Base-by-base conservation (phyloP, 2,113 vertebrate genomes). In the Emberiza fucata region DNA sequence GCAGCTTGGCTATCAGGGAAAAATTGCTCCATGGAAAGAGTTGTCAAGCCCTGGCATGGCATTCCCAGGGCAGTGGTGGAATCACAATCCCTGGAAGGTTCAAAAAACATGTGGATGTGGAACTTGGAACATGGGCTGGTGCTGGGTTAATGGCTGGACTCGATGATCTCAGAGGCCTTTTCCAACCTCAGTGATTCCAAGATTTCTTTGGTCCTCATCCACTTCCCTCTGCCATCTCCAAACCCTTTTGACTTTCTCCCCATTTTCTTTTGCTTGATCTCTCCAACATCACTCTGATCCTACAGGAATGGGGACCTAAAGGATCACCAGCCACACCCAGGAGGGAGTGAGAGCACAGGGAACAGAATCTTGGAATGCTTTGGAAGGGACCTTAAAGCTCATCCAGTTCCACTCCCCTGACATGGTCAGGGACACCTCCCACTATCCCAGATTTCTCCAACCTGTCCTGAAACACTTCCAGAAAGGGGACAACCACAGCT, bases 401-500 rank as follows among this genome's bases (percentile, higher is more conserved):
- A 47, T 47, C 40, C 15, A 1, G 0, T 56, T 28, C n/a, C 40
- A 84, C 1, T 4, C 17, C 37, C 4, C 18, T 47, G 40, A 22
- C 12, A 28, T 5, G 59, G n/a, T 11, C n/a, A 65, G 50, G 33
- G 40, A n/a, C 28, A 64, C 12, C 5, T 13, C n/a, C 24, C 50
- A 56, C 29, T 23, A 56, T 24, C 70, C 60, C n/a, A 75, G 50
- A 39, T 39, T 39, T 39, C 39, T 39, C 69, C 48, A 56, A 27
- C 28, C 28, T 23, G 19, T 28, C 42, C 29, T 48, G n/a, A 14
- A 40, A 65, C 0, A 0, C 24, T 24, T 48, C 29, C 70, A 56
- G 12, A 40, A 48, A 47, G 2, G 29, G 29, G 8, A 48, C 19
- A 65, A 19, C 11, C 69, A n/a, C 27, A 39, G 8, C 6, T 64